Evolutionary conservation across 2,888 invertebrate species (phyloP).

Genomic region (Lasioglossum morio): DNA sequence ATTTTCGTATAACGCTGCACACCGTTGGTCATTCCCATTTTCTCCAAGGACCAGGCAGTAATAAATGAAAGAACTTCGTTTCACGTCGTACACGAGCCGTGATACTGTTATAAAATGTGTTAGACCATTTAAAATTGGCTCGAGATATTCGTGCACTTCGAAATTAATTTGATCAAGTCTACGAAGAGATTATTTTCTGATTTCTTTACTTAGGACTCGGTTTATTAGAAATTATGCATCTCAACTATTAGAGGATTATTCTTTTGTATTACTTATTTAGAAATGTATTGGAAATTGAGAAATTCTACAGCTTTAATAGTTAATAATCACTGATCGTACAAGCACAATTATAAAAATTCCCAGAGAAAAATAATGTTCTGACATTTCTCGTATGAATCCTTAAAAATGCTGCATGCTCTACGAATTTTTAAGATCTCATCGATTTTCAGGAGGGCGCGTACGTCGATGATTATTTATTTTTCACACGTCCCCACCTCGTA

Average conservation of each 20-base stretch:
- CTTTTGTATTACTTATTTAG: not conserved
- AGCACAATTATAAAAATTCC: not conserved
- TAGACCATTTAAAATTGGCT: not conserved
- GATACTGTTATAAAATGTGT: not conserved
- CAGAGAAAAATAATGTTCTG: not conserved
- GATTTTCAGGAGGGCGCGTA: not conserved
- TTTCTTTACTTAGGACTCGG: not conserved
- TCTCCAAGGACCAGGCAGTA: not conserved
- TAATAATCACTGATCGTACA: not conserved
- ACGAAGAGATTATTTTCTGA: too few species aligned
- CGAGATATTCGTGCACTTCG: not conserved
- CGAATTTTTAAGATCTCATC: conserved; percentile 11
- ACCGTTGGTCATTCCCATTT: not conserved
- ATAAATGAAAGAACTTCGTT: not conserved
- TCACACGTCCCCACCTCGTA: not conserved
- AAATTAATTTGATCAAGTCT: not conserved
- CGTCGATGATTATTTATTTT: not conserved
- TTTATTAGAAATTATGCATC: not conserved
- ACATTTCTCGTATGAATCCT: not conserved
- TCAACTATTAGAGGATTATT: not conserved
- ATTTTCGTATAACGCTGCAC: not conserved
- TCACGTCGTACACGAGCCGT: not conserved
- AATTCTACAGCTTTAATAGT: not conserved
- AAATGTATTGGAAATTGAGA: not conserved
- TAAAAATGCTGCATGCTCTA: not conserved